Evolutionary conservation across 2,113 vertebrate species (phyloP).

Genomic region (Lepus europaeus): DNA sequence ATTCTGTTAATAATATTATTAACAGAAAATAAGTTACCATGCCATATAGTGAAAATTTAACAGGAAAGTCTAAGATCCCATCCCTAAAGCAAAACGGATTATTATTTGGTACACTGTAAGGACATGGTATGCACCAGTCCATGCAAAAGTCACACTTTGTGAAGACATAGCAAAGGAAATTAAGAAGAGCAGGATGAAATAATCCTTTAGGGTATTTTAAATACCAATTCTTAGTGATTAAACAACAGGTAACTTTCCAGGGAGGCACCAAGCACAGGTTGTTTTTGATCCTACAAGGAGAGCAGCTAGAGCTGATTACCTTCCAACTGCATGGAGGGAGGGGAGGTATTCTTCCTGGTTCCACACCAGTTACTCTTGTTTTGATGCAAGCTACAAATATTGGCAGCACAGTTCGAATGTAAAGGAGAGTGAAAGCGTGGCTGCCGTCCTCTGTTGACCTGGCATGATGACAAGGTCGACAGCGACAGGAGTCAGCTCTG

Average conservation of each 20-base stretch:
- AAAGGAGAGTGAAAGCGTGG: neutral
- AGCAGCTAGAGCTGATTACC: neutral
- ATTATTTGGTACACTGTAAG: neutral
- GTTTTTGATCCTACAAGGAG: neutral
- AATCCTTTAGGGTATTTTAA: neutral
- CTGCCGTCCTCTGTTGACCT: neutral
- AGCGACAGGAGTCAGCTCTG: neutral
- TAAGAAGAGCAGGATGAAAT: neutral
- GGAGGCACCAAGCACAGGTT: neutral
- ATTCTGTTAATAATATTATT: neutral
- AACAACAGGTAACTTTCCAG: neutral
- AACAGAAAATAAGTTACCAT: constrained; percentile 35
- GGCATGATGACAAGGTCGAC: neutral
- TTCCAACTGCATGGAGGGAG: neutral
- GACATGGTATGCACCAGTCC: neutral
- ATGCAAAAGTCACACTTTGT: constrained; percentile 27
- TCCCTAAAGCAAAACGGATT: neutral
- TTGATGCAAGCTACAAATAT: neutral
- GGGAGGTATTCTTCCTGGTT: neutral
- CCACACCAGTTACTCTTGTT: neutral
- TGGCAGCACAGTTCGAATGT: neutral
- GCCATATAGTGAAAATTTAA: neutral
- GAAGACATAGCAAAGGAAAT: neutral
- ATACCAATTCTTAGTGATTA: neutral
- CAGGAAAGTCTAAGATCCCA: neutral